Base-by-base conservation (phyloP, 2,113 vertebrate species). In the Sphaerodactylus townsendi region DNA sequence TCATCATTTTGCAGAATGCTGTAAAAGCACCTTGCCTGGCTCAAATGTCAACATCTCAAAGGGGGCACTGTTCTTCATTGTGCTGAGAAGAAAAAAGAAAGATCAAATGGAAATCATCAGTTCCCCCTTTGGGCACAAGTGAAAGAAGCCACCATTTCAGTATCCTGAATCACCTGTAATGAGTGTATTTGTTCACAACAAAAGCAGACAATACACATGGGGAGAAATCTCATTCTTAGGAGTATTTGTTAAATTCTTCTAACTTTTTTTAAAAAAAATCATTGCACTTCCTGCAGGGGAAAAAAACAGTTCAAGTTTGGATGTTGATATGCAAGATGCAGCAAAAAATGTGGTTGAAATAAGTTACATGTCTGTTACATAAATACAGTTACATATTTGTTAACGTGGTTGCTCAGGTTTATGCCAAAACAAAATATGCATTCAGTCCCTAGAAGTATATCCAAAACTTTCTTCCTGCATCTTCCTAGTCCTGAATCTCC, bases 1-100 rank as follows among this genome's bases (percentile, higher is more conserved):
- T 95, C 93, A 93, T 95, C 92, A 92, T 92, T 78, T 95, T 93
- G 80, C 82, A 87, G 81, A 87, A 84, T 86, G 82, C 89, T 79
- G 82, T 86, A 88, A 82, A 90, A 74, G 79, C 85, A 93, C 93
- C 85, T 90, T 86, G 88, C 90, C 85, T 89, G 90, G 90, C 92
- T 84, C 87, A 95, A 94, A 90, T 90, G 90, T 93, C 90, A 90
- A 82, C 91, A 92, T 91, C 77, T 92, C 59, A 82, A 92, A 94
- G 92, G 91, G 92, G 87, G 68, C 86, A 94, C 92, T 86, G 91
- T 90, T 92, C 88, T 92, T 91, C 86, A 90, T 91, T 93, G 93
- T 79, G 74, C 56, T 84, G 69, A 65, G 91, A 62, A 69, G 4
- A 35, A 66, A 89, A 87, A 73, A 17, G 35, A 73, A 91, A 90